Conservation (phyloP, 2,113 vertebrate species). For the Sturnira hondurensis region DNA sequence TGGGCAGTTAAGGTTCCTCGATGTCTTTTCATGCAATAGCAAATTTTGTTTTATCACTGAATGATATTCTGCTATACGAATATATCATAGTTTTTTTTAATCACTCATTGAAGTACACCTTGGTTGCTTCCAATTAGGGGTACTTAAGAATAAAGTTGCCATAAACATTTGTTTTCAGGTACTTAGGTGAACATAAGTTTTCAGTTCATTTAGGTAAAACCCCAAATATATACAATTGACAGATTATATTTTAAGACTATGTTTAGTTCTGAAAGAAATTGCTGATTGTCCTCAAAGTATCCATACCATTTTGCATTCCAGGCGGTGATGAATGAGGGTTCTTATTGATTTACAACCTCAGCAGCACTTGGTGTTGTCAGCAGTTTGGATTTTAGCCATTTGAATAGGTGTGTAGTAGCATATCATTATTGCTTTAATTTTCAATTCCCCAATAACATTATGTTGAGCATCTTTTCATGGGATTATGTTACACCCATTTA, state of each 20-base stretch:
- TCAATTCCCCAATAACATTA: neutral
- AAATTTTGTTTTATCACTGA: neutral
- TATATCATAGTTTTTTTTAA: neutral
- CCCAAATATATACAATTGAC: neutral
- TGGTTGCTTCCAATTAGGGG: neutral
- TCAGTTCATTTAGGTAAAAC: neutral
- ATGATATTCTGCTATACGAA: neutral
- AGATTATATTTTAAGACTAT: neutral
- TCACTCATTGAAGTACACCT: neutral
- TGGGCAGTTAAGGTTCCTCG: neutral
- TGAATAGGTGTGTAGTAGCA: neutral
- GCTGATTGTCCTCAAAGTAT: neutral
- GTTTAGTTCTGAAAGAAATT: neutral
- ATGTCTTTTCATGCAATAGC: neutral
- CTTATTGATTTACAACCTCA: neutral
- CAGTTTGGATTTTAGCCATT: neutral
- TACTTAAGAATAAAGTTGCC: neutral
- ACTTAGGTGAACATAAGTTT: neutral
- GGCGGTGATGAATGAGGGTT: neutral
- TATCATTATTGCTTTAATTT: neutral
- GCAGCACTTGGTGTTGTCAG: neutral
- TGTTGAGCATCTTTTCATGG: neutral
- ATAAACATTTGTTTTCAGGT: neutral
- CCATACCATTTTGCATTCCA: neutral
- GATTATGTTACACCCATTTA: neutral